Evolutionary conservation across 2,113 vertebrate species (phyloP), one percentile per base, ranked within the genome.

Genomic region (Tupaia chinensis): DNA sequence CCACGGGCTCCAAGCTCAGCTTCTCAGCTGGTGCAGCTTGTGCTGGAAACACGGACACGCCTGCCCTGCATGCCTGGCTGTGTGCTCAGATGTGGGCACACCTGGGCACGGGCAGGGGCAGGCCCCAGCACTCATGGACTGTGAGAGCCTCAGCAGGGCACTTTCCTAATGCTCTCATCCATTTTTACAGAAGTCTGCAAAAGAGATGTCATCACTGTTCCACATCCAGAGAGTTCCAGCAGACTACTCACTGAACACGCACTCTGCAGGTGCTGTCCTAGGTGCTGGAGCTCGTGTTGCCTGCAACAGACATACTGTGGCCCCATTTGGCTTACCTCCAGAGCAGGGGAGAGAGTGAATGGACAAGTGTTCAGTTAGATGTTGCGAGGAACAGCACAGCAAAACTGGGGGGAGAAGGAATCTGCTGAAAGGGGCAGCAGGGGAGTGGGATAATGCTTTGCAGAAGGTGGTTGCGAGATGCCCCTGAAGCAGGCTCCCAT

Each of bases 341-440:
- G 20, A 19, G 2, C 27, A 29, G 17, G 25, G 11, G 15, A 20
- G 54, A 77, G 80, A 27, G 56, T 32, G 1, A 60, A 29, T 25
- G 34, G 9, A 14, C 7, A 27, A 17, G 3, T 5, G 15, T 3
- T 20, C 11, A 44, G 0, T 1, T 8, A 1, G 15, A 25, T 9
- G 1, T 9, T 25, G 4, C 0, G 4, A 54, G 70, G 19, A 56
- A 9, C 22, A 1, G 13, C 16, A 15, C n/a, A 44, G 58, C 44
- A 15, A 32, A 32, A 13, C 1, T 8, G 9, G 29, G 34, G 7
- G 29, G 6, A 27, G 27, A 12, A 27, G 3, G 7, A 5, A 7
- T 10, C 58, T 10, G 7, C 16, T 7, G 44, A 14, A 22, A 27
- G 32, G 19, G 3, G 2, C 58, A 22, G 29, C 27, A 17, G 0